Evolutionary conservation across 2,888 invertebrate genomes (phyloP).

Genomic region (Ferdinandea cuprea): DNA sequence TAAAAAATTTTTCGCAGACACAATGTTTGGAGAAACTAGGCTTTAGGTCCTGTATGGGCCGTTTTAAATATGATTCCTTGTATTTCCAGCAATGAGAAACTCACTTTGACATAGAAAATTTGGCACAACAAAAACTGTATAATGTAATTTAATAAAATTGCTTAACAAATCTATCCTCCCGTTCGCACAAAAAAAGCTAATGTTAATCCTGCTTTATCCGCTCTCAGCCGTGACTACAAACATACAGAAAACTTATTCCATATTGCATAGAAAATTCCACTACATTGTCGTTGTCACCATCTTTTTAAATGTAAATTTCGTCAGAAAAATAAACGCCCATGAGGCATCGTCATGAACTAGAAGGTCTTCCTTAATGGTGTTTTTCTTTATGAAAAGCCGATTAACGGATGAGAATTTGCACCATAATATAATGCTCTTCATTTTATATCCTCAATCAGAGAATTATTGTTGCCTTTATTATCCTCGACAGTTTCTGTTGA

Average conservation of each 20-base stretch:
- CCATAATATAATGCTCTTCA: constrained; percentile 23
- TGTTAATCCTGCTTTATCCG: too few relatives aligned
- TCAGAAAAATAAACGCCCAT: not conserved
- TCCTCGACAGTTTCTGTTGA: constrained; percentile 44
- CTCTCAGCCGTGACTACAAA: not conserved
- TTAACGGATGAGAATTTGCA: constrained; percentile 31
- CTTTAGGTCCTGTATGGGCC: too few relatives aligned
- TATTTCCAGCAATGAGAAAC: too few relatives aligned
- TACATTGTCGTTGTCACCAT: not conserved
- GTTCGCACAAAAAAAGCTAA: too few relatives aligned
- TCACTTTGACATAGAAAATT: too few relatives aligned
- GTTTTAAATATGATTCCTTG: too few relatives aligned
- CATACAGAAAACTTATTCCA: not conserved
- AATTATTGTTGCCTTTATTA: constrained; percentile 42
- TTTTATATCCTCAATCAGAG: constrained; percentile 42
- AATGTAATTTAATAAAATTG: too few relatives aligned
- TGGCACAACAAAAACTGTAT: too few relatives aligned
- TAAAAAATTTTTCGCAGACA: too few relatives aligned
- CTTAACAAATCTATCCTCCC: too few relatives aligned
- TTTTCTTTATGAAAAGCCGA: constrained; percentile 37
- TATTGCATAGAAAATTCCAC: constrained; percentile 1
- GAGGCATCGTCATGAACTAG: not conserved
- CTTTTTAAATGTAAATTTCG: not conserved
- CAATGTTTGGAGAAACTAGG: too few relatives aligned
- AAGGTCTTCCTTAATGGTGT: not conserved